These are phyloP conservation scores for Drosophila subobscura DNA, from an alignment of 1,140 invertebrate species.

Conservation along the genomic window DNA sequence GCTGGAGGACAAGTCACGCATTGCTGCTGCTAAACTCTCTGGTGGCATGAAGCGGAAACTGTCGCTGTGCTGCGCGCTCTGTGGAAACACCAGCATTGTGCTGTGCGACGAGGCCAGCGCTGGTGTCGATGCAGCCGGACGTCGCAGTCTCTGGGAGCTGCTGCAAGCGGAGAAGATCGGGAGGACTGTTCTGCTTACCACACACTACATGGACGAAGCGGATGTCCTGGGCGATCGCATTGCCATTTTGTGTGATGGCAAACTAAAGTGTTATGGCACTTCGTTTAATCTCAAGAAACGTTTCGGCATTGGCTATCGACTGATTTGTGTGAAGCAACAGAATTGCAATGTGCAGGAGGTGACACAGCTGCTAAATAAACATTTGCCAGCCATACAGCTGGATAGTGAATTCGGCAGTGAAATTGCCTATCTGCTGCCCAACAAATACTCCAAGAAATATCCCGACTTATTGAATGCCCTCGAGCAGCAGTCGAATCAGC, in stretches of 20 bases:
- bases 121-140: slow-evolving; percentile 96
- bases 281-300: slow-evolving; percentile 94
- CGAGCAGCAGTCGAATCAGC: slow-evolving; percentile 34
- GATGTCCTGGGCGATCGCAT: slow-evolving; percentile 97
- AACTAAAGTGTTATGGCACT: slow-evolving; percentile 91
- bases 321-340: slow-evolving; percentile 67
- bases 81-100: slow-evolving; percentile 87
- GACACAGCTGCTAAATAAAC: slow-evolving; percentile 59
- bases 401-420: slow-evolving; percentile 71
- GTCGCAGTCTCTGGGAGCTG: slow-evolving; percentile 95
- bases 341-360: slow-evolving; percentile 49
- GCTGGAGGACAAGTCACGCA: slow-evolving; percentile 85
- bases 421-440: slow-evolving; percentile 64
- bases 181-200: slow-evolving; percentile 94
- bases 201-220: slow-evolving; percentile 99
- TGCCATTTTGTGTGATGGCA: slow-evolving; percentile 93
- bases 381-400: slow-evolving; percentile 64
- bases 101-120: slow-evolving; percentile 97
- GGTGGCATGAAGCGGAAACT: slow-evolving; percentile 95
- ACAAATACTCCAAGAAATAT: slow-evolving; percentile 50
- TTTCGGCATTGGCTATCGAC: slow-evolving; percentile 86
- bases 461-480: slow-evolving; percentile 38
- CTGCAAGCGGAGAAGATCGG: slow-evolving; percentile 85
- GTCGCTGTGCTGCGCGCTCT: slow-evolving; percentile 89
- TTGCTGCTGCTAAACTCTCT: slow-evolving; percentile 87